Evolutionary conservation across 2,113 vertebrate species (phyloP), one percentile per base, ranked within the genome.

Genomic region (Solenodon paradoxus): DNA sequence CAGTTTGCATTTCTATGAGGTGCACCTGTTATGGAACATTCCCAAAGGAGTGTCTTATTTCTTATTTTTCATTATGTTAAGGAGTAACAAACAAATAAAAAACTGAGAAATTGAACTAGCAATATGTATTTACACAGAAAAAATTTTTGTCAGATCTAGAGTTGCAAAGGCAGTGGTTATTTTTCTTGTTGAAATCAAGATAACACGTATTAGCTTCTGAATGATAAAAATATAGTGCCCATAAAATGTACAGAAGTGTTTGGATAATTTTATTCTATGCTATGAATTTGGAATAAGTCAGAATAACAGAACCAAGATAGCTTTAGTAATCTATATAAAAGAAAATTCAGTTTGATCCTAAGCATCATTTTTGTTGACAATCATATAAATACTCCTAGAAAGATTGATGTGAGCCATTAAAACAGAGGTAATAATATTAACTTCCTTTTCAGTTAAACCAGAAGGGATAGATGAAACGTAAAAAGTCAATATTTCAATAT

Each of bases 11-110:
- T 96, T 94, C 55, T 95, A 12, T 96, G 92, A 92, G 88, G 51
- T 74, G 71, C 78, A 86, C 94, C 95, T 97, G 96, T 95, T 85
- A 81, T 13, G 53, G 91, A 81, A 95, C 61, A 88, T 74, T 95
- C 88, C 68, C 42, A 32, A 40, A 63, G 61, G 79, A 69, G 22
- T 42, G 24, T 24, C 30, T 89, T 71, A 68, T 78, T 94, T 94
- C 75, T 95, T 91, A 71, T 78, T 94, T 89, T 71, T 94, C 72
- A 42, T 57, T 90, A n/a, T 80, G 45, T 47, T 92, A 88, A 92
- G 51, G 35, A 49, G 5, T 77, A 94, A 82, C 38, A 90, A 92
- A 69, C 64, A 94, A 91, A 59, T 24, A 74, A 45, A 94, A 90
- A 97, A 16, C 12, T 66, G 57, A 35, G 72, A 92, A 81, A 81